Percentiles rank a stretch among this genome's conserved stretches.
Conservation (phyloP, 2,113 vertebrate genomes). For the Salvelinus namaycush region DNA sequence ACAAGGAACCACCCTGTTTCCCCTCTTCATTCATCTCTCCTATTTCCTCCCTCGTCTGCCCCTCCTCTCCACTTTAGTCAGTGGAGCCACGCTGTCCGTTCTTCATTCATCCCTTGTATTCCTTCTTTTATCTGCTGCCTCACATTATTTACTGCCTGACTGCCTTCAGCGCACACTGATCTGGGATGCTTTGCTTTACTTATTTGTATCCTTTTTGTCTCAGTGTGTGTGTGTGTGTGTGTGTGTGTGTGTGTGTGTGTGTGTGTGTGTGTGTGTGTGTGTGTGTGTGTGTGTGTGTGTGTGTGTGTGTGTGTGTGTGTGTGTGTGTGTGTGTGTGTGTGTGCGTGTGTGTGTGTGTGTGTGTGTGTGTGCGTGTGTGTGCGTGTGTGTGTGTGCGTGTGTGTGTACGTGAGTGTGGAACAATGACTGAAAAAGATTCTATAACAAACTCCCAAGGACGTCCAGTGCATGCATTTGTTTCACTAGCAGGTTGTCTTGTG, state of each 20-base stretch:
- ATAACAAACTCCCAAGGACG: conserved; percentile 49
- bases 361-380: background rate
- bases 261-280: conserved; percentile 6
- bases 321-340: conserved; percentile 13
- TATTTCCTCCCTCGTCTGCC: conserved; percentile 7
- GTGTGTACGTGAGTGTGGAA: background rate
- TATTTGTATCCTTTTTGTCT: conserved; percentile 59
- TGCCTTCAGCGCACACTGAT: conserved; percentile 55
- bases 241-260: background rate
- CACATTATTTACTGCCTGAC: conserved; percentile 69
- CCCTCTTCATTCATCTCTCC: background rate
- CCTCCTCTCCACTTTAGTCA: background rate
- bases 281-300: conserved; percentile 16
- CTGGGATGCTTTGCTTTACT: conserved; percentile 58
- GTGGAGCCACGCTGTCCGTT: conserved; percentile 13
- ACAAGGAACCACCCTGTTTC: background rate
- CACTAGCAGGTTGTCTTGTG: conserved; percentile 17
- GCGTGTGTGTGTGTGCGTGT: background rate
- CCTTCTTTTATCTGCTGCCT: conserved; percentile 50
- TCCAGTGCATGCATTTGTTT: conserved; percentile 24
- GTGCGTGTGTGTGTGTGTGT: conserved; percentile 2
- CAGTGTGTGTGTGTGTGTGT: background rate
- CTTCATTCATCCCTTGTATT: conserved; percentile 41
- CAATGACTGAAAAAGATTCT: too few species aligned
- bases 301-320: background rate